Conservation (phyloP, 2,888 invertebrate genomes). For the Oscheius sp. region DNA sequence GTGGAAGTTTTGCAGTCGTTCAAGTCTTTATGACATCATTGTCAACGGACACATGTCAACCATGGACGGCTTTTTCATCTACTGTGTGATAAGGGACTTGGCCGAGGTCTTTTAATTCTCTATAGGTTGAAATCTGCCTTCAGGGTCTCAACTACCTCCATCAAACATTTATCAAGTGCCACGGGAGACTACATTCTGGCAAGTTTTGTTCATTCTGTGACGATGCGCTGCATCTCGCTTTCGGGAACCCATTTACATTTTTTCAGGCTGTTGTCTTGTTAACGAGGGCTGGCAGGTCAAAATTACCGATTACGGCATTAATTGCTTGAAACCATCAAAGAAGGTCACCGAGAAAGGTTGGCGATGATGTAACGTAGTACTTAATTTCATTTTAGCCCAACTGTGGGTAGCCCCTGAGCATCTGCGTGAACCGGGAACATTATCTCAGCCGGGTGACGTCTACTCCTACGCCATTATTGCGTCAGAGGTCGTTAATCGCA, state of each 20-base stretch:
- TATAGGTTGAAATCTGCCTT: neutral
- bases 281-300: constrained; percentile 66
- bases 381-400: neutral
- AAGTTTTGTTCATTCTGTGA: too few relatives aligned
- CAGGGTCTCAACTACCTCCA: constrained; percentile 61
- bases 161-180: constrained; percentile 51
- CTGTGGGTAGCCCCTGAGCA: constrained; percentile 69
- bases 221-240: too few relatives aligned
- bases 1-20: constrained; percentile 67
- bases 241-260: too few relatives aligned
- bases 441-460: constrained; percentile 64
- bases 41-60: constrained; percentile 20
- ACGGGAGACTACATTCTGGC: constrained; percentile 48
- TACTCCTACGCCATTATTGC: constrained; percentile 68
- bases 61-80: constrained; percentile 31
- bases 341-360: constrained; percentile 10
- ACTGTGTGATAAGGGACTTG: constrained; percentile 37
- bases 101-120: constrained; percentile 24
- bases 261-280: constrained; percentile 56
- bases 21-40: constrained; percentile 25
- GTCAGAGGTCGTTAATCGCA: constrained; percentile 65
- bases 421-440: constrained; percentile 47
- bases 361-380: neutral
- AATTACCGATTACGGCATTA: constrained; percentile 49
- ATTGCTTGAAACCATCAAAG: constrained; percentile 23